Conservation (phyloP, 2,113 vertebrate genomes). For the Microtus ochrogaster region DNA sequence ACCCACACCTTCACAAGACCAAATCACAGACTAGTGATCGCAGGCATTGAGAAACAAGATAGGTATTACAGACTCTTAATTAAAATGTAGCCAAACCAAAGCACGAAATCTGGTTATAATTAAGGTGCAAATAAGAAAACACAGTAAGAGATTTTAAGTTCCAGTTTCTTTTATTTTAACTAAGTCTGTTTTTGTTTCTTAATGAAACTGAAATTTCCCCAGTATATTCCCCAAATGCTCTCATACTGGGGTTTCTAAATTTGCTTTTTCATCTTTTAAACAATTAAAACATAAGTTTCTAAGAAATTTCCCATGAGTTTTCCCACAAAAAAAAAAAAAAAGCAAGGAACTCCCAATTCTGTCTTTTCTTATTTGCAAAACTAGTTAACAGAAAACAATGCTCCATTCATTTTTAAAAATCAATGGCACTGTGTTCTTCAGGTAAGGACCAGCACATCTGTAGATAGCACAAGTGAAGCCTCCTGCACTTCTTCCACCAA, state of each 20-base stretch:
- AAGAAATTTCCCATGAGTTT: slow-evolving; percentile 20
- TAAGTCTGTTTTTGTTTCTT: background rate
- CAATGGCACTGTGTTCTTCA: background rate
- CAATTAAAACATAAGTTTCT: slow-evolving; percentile 17
- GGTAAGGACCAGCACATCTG: background rate
- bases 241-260: slow-evolving; percentile 11
- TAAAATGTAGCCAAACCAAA: slow-evolving; percentile 60
- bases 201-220: slow-evolving; percentile 7
- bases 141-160: background rate
- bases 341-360: background rate
- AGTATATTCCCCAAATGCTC: slow-evolving; percentile 37
- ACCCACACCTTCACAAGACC: slow-evolving; percentile 1
- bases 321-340: background rate
- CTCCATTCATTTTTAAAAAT: slow-evolving; percentile 8
- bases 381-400: background rate
- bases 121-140: slow-evolving; percentile 54
- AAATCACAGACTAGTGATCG: background rate
- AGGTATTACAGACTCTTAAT: slow-evolving; percentile 9
- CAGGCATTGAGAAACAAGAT: slow-evolving; percentile 24
- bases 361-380: slow-evolving; percentile 47
- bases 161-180: background rate
- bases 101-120: slow-evolving; percentile 60
- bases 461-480: background rate
- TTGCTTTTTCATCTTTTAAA: background rate
- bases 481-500: background rate